phyloP scores from a whole-genome alignment of 2,888 invertebrate genomes.

The Hemicrepidius hirtus region DNA sequence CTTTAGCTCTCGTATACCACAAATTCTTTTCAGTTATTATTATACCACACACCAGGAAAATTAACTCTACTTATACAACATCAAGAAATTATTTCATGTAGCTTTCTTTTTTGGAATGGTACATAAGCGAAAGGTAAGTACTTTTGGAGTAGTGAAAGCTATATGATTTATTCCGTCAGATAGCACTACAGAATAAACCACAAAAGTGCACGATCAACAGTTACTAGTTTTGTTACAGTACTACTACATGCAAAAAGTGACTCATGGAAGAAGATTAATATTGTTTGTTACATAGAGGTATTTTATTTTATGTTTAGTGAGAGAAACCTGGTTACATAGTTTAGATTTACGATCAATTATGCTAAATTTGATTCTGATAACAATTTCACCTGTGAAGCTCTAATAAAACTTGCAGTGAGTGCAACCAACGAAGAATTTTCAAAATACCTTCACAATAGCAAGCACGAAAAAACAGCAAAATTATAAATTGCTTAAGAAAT shows the following conservation, averaged over 20 bases:
- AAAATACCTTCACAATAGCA: no score
- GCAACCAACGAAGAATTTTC: no score
- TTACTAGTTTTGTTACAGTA: neutral
- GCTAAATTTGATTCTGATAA: no score
- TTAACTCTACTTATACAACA: neutral
- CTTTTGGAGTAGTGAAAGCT: constrained; percentile 16
- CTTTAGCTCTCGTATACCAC: neutral
- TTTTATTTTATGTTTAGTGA: no score
- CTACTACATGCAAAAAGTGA: constrained; percentile 1
- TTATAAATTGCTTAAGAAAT: no score
- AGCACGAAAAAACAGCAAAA: no score
- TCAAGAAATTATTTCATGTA: neutral
- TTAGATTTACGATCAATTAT: no score
- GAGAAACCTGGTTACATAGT: no score
- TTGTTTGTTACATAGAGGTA: constrained; percentile 8
- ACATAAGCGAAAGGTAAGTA: constrained; percentile 12
- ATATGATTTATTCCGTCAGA: constrained; percentile 20
- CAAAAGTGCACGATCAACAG: neutral
- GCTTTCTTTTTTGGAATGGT: neutral
- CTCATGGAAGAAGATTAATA: neutral
- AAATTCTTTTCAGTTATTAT: no score
- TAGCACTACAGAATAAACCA: constrained; percentile 6
- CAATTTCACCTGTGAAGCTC: no score
- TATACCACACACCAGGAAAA: no score
- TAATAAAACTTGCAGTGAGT: no score